These are phyloP conservation scores for Urocitellus parryii DNA, from an alignment of 2,113 vertebrate genomes.

Conservation along the genomic window DNA sequence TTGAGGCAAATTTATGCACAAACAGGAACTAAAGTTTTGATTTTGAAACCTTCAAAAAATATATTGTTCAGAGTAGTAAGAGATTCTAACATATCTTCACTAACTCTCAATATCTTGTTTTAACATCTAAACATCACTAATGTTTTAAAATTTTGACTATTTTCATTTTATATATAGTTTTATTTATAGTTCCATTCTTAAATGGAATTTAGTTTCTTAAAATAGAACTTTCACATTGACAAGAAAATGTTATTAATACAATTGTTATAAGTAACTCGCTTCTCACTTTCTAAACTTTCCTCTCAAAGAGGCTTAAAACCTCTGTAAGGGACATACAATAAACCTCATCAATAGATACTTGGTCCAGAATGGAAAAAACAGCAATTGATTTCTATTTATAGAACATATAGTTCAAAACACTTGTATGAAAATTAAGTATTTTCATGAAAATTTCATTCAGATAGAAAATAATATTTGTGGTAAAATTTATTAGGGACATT, in stretches of 20 bases:
- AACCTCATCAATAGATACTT: not conserved
- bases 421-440: not conserved
- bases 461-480: not conserved
- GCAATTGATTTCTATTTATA: not conserved
- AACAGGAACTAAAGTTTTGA: constrained; percentile 39
- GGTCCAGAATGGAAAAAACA: not conserved
- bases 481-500: not conserved
- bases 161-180: not conserved
- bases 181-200: not conserved
- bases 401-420: constrained; percentile 17
- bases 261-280: not conserved
- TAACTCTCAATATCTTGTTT: constrained; percentile 42
- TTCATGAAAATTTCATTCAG: constrained; percentile 39
- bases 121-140: not conserved
- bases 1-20: constrained; percentile 29
- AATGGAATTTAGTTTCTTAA: not conserved
- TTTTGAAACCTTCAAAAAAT: constrained; percentile 8
- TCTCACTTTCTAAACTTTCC: constrained; percentile 41
- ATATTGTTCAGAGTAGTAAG: not conserved
- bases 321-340: not conserved
- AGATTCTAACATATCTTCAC: not conserved
- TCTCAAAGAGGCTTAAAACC: constrained; percentile 22
- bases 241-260: not conserved
- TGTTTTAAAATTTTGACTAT: not conserved
- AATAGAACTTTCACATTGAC: not conserved